These are phyloP conservation scores for Tuta absoluta DNA, from an alignment of 2,888 invertebrate species.

Conservation along the genomic window DNA sequence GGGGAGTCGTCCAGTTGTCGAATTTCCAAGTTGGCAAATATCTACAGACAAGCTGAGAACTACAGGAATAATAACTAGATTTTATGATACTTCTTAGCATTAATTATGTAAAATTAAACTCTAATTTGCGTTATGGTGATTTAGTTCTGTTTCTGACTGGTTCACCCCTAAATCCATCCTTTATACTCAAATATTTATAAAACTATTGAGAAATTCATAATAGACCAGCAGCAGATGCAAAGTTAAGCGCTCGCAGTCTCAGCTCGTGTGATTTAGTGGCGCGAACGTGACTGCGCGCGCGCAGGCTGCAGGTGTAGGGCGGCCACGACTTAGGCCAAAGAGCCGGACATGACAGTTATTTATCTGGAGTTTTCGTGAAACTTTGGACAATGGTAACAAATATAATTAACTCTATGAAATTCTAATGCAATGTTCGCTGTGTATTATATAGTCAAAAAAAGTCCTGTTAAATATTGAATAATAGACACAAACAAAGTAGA, in stretches of 20 bases:
- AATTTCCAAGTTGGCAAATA: not conserved
- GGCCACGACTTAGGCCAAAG: too few relatives aligned
- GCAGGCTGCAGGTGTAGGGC: not conserved
- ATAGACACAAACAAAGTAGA: too few relatives aligned
- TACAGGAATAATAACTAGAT: constrained; percentile 1
- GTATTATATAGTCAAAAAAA: too few relatives aligned
- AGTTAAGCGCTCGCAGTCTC: not conserved
- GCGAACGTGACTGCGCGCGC: constrained; percentile 15
- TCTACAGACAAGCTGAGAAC: not conserved
- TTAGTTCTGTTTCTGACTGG: too few relatives aligned
- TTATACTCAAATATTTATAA: too few relatives aligned
- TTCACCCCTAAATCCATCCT: too few relatives aligned
- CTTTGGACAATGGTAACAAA: too few relatives aligned
- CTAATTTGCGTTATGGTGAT: not conserved
- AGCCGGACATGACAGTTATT: too few relatives aligned
- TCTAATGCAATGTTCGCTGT: too few relatives aligned
- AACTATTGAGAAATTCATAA: not conserved
- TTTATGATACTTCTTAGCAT: not conserved
- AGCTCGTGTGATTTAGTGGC: not conserved
- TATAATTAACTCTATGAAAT: too few relatives aligned
- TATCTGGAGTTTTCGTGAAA: too few relatives aligned
- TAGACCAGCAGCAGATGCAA: not conserved
- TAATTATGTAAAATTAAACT: not conserved
- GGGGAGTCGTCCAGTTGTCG: not conserved
- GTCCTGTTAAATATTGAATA: too few relatives aligned